A percentile compares a stretch with the other conserved stretches of the same genome.
Evolutionary conservation across 2,113 vertebrate genomes (phyloP).

Genomic region (Zapus hudsonius): DNA sequence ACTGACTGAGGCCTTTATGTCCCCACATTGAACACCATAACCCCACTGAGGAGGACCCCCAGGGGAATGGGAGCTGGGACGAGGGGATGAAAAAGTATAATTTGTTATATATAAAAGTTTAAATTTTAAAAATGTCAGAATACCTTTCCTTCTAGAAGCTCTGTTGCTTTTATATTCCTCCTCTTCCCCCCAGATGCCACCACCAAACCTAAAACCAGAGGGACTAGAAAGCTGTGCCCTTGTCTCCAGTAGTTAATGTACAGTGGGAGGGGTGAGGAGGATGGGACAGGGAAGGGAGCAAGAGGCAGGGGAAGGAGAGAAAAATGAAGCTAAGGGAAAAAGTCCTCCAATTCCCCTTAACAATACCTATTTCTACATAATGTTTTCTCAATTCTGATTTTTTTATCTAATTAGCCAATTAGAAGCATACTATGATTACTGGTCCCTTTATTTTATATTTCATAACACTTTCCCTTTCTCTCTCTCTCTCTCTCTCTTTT

Average conservation of each 20-base stretch:
- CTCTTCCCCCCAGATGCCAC: accelerated
- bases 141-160: background rate
- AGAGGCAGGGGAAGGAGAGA: no score
- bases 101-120: no score
- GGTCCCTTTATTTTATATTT: background rate
- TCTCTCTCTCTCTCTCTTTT: no score
- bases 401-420: background rate
- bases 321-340: background rate
- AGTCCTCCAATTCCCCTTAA: background rate
- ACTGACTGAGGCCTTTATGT: no score
- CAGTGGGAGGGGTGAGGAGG: no score
- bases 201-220: background rate
- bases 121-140: background rate
- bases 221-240: background rate
- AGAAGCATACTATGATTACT: background rate
- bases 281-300: accelerated
- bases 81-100: no score
- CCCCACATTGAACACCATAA: no score
- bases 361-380: background rate
- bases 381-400: background rate
- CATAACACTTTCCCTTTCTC: background rate
- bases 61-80: no score
- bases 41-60: no score
- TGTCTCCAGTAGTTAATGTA: background rate
- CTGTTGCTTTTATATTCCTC: background rate